Conservation (phyloP, 2,797 vertebrate genomes). For the Lepus oiostolus region DNA sequence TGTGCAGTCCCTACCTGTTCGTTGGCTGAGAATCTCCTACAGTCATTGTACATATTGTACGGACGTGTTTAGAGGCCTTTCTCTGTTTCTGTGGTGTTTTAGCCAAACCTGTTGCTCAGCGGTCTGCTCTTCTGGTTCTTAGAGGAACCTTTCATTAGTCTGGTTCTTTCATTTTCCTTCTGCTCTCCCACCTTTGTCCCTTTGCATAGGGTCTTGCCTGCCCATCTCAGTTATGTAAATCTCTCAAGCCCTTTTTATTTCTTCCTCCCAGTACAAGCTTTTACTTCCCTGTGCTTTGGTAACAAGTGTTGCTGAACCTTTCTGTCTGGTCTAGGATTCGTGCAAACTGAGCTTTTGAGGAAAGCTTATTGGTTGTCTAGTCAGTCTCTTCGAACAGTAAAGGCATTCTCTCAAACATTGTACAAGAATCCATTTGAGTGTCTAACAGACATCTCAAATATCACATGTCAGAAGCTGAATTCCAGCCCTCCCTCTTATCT, state of each 20-base stretch:
- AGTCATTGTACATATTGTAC: neutral
- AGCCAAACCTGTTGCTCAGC: neutral
- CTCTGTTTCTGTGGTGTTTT: neutral
- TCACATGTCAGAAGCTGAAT: neutral
- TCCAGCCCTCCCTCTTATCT: neutral
- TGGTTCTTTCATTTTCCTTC: neutral
- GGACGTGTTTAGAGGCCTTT: neutral
- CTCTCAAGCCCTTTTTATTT: slow-evolving; percentile 47
- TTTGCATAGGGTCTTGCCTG: neutral
- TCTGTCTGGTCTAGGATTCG: slow-evolving; percentile 39
- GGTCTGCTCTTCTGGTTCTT: neutral
- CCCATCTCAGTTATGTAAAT: neutral
- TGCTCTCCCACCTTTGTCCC: neutral
- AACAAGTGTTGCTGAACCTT: slow-evolving; percentile 11
- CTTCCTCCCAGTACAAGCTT: neutral
- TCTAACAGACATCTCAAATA: slow-evolving; percentile 10
- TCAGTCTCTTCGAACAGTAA: neutral
- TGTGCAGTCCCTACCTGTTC: neutral
- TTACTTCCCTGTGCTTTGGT: slow-evolving; percentile 29
- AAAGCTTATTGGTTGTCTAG: neutral
- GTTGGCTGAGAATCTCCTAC: neutral
- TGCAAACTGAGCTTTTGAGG: slow-evolving; percentile 56
- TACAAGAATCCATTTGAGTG: neutral
- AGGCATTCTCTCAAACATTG: neutral
- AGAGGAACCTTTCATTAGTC: neutral